Evolutionary conservation across 2,113 vertebrate genomes (phyloP).

Genomic region (Pelobates fuscus): DNA sequence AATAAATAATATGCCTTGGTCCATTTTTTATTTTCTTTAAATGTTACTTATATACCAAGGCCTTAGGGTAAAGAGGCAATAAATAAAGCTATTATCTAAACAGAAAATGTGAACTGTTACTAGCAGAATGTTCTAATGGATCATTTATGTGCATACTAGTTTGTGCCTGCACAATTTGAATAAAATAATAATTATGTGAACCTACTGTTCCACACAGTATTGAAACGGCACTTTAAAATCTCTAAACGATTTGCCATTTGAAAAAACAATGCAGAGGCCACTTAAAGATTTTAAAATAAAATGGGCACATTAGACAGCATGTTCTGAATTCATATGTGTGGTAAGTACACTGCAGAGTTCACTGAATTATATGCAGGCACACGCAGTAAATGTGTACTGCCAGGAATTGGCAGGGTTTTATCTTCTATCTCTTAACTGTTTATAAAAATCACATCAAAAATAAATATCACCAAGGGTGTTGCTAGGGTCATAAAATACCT

Average conservation of each 20-base stretch:
- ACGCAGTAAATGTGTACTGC: too few relatives aligned
- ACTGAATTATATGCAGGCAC: too few relatives aligned
- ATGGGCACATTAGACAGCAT: conserved; percentile 22
- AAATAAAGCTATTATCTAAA: neutral
- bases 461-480: too few relatives aligned
- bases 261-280: conserved; percentile 6
- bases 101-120: neutral
- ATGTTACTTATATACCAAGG: too few relatives aligned
- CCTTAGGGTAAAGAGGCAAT: too few relatives aligned
- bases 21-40: too few relatives aligned
- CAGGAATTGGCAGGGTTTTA: too few relatives aligned
- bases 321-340: neutral
- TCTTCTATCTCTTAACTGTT: too few relatives aligned
- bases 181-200: conserved; percentile 3
- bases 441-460: too few relatives aligned
- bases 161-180: conserved; percentile 5
- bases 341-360: too few relatives aligned
- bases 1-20: too few relatives aligned
- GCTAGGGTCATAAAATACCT: too few relatives aligned
- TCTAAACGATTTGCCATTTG: neutral
- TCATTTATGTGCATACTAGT: neutral
- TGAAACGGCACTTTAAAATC: conserved; percentile 9
- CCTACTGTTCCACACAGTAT: conserved; percentile 18
- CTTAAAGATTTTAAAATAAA: conserved; percentile 3
- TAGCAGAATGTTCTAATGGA: neutral